Evolutionary conservation across 92 coral and sea anemone species (phyloP).

Genomic region (Palythoa heliodiscus): DNA sequence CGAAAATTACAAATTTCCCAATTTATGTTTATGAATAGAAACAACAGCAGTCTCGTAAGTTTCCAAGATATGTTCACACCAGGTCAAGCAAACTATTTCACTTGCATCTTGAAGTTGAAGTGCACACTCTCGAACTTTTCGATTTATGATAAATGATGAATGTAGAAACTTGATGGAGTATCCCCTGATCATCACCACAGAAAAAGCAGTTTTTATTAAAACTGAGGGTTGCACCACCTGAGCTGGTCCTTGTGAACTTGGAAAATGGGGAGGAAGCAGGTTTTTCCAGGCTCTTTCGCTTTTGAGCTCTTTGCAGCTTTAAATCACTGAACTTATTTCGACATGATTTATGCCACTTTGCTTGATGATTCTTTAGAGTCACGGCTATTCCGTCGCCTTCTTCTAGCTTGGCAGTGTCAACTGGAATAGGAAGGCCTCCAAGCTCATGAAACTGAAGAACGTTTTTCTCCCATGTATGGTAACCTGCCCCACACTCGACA

Average conservation of each 20-base stretch:
- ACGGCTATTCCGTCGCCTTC: not conserved
- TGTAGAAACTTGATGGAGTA: conserved; percentile 57
- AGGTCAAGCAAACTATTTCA: too few species aligned
- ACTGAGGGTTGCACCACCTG: conserved; percentile 39
- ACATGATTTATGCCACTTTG: conserved; percentile 50
- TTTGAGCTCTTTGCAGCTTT: conserved; percentile 58
- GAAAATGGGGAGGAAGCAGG: conserved; percentile 2
- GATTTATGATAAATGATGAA: conserved; percentile 56
- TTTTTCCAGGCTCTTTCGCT: conserved; percentile 47
- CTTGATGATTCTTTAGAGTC: not conserved
- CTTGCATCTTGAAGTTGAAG: conserved; percentile 39
- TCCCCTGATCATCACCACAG: conserved; percentile 46
- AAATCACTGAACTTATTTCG: conserved; percentile 55
- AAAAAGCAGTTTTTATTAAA: conserved; percentile 51
- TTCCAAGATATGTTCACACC: too few species aligned
- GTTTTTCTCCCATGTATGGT: conserved; percentile 46
- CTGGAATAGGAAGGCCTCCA: conserved; percentile 38
- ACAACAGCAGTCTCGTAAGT: too few species aligned
- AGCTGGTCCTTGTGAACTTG: conserved; percentile 48
- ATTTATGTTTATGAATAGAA: too few species aligned
- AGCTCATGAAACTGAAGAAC: conserved; percentile 50
- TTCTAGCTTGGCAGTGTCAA: conserved; percentile 20
- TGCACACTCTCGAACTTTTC: conserved; percentile 45
- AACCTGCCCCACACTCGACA: conserved; percentile 54
- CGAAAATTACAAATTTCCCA: too few species aligned